Percentiles rank a stretch among this genome's conserved stretches.
These are phyloP conservation scores for Xerus inauris DNA, from an alignment of 2,113 vertebrate species.

Conservation along the genomic window DNA sequence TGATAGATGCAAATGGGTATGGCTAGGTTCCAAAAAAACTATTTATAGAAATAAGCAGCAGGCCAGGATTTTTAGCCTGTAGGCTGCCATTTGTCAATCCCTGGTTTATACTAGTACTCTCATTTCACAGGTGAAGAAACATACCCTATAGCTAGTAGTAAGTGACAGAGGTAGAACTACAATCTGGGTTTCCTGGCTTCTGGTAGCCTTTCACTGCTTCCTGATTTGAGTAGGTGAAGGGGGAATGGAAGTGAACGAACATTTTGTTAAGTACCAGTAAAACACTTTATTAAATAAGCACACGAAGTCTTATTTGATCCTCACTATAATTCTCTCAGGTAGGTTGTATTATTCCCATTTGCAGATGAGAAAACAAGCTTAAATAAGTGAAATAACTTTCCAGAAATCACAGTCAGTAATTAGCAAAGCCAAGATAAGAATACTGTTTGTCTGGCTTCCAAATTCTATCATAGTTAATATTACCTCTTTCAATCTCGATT, in stretches of 20 bases:
- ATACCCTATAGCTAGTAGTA: background rate
- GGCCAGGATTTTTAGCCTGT: background rate
- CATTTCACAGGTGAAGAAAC: background rate
- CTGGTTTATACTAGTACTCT: background rate
- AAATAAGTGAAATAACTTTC: background rate
- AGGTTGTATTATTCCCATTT: background rate
- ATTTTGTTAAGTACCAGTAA: background rate
- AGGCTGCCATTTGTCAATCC: background rate
- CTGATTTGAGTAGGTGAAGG: background rate
- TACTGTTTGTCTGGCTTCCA: background rate
- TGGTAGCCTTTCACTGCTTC: background rate
- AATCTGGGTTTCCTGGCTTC: background rate
- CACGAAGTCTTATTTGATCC: background rate
- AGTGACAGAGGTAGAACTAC: background rate
- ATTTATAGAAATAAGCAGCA: background rate
- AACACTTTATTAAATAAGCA: background rate
- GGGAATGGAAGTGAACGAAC: background rate
- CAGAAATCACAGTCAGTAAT: background rate
- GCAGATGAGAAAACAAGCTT: background rate
- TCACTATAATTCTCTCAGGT: background rate
- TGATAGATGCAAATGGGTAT: background rate
- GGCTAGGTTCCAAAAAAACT: background rate
- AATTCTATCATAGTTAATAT: background rate
- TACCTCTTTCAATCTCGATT: background rate
- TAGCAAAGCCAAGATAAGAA: background rate